Percentiles rank a stretch among this genome's conserved stretches.
phyloP scores from a whole-genome alignment of 23 tunicate species.

The Diplosoma virens region DNA sequence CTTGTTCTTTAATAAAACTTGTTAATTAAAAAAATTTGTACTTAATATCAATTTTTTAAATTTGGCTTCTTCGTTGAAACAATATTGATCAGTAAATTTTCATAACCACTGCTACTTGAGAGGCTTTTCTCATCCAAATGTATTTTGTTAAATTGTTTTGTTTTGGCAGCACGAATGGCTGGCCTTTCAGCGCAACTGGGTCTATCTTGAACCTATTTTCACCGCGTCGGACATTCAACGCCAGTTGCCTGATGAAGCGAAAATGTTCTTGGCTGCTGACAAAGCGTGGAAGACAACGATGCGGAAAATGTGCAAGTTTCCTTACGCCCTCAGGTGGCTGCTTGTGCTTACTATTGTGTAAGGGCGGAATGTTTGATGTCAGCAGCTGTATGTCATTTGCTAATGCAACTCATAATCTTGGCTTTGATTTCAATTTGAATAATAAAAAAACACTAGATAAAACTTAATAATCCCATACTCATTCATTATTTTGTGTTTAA shows the following conservation, averaged over 20 bases:
- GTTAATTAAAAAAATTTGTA: too few species aligned
- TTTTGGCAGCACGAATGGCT: constrained; percentile 81
- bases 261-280: constrained; percentile 94
- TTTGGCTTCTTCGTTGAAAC: too few species aligned
- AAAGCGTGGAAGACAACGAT: constrained; percentile 94
- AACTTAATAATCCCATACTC: too few species aligned
- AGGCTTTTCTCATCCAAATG: background rate
- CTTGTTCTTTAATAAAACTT: too few species aligned
- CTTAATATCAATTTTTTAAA: too few species aligned
- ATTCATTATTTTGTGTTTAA: too few species aligned
- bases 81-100: background rate
- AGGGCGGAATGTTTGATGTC: too few species aligned
- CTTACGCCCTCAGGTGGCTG: constrained; percentile 81
- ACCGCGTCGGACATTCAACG: constrained; percentile 97
- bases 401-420: too few species aligned
- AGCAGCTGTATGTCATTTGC: too few species aligned
- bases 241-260: constrained; percentile 95
- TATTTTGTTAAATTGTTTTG: background rate
- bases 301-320: constrained; percentile 85
- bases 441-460: too few species aligned
- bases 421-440: too few species aligned
- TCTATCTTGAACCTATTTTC: constrained; percentile 93
- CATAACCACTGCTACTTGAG: background rate
- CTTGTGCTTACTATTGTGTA: too few species aligned
- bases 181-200: constrained; percentile 92